phyloP scores from a whole-genome alignment of 2,113 vertebrate species.

The Crotalus tigris region DNA sequence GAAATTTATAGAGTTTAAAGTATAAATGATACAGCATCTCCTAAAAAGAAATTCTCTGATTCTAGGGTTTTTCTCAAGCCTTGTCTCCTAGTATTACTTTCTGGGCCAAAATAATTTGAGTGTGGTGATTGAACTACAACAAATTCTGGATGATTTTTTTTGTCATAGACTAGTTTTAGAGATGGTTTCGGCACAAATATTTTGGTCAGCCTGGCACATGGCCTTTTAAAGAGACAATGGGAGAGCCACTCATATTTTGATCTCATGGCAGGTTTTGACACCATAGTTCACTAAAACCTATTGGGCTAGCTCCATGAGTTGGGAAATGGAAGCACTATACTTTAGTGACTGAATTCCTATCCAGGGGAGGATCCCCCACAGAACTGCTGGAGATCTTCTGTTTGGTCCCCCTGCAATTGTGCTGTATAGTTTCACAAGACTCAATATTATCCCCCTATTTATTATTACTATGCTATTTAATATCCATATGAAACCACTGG shows the following conservation, averaged over 20 bases:
- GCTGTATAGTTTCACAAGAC: background rate
- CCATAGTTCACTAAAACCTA: background rate
- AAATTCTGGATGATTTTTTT: background rate
- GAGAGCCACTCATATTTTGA: background rate
- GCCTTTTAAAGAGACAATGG: background rate
- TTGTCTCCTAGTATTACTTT: background rate
- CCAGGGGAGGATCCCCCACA: background rate
- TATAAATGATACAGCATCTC: background rate
- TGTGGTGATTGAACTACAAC: background rate
- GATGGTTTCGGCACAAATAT: background rate
- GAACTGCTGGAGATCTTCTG: background rate
- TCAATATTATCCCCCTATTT: background rate
- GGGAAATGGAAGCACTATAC: background rate
- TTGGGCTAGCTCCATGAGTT: background rate
- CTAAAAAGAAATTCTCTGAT: background rate
- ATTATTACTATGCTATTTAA: background rate
- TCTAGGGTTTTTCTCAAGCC: background rate
- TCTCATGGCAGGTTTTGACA: background rate
- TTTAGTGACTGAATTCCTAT: background rate
- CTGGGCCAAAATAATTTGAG: background rate
- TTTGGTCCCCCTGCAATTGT: background rate
- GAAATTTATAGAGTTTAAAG: background rate
- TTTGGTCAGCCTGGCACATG: background rate
- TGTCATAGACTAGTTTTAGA: background rate
- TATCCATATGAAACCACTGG: background rate